These are phyloP conservation scores for Notiomystis cincta DNA, from an alignment of 2,113 vertebrate genomes.

Conservation along the genomic window DNA sequence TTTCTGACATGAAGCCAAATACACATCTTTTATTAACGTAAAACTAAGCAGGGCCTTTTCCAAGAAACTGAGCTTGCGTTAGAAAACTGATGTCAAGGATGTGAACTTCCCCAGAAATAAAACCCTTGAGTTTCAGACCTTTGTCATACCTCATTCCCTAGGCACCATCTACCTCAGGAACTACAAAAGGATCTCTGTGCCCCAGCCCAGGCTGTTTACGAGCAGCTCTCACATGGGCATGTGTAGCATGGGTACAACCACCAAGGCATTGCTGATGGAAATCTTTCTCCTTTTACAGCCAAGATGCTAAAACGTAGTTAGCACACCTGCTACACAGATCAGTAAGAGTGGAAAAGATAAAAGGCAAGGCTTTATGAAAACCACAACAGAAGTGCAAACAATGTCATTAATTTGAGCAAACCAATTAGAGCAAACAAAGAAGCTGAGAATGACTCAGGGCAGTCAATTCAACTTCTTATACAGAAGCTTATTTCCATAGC, in stretches of 20 bases:
- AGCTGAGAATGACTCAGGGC: background rate
- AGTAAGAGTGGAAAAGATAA: background rate
- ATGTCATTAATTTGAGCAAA: background rate
- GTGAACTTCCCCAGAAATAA: background rate
- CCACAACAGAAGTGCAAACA: background rate
- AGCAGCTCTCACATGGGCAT: background rate
- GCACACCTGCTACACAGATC: background rate
- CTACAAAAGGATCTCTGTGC: background rate
- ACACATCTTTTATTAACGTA: background rate
- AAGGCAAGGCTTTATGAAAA: background rate
- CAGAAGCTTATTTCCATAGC: background rate
- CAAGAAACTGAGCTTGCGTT: background rate
- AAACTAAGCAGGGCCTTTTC: background rate
- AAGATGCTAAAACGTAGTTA: background rate
- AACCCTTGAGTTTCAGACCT: background rate
- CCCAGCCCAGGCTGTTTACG: background rate
- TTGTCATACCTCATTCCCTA: background rate
- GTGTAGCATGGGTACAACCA: background rate
- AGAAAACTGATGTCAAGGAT: background rate
- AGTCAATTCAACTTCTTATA: background rate
- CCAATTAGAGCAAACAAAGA: background rate
- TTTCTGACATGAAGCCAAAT: conserved; percentile 38
- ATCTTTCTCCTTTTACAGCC: background rate
- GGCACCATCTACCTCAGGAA: background rate
- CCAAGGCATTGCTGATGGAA: background rate